These are phyloP conservation scores for Lasioglossum zephyrum DNA, from an alignment of 2,888 invertebrate species.

Conservation along the genomic window DNA sequence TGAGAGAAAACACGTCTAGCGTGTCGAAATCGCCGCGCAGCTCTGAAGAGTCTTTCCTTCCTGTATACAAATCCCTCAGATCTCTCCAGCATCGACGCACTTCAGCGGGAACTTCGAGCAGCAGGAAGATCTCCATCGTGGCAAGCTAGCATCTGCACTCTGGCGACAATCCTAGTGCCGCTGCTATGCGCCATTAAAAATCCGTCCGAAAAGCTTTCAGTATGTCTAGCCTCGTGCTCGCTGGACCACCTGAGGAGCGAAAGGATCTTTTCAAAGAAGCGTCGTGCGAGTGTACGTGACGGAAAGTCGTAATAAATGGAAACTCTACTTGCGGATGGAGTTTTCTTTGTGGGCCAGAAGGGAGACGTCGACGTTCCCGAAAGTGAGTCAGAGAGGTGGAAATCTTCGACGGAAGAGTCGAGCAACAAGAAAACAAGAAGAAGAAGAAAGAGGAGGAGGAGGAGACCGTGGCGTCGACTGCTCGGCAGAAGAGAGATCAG, in stretches of 20 bases:
- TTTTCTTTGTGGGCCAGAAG: slow-evolving; percentile 19
- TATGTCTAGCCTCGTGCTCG: background rate
- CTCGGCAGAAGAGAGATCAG: slow-evolving; percentile 52
- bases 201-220: background rate
- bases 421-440: slow-evolving; percentile 49
- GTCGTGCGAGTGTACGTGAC: background rate
- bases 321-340: background rate
- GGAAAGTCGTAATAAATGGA: background rate
- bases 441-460: background rate
- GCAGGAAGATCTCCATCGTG: background rate
- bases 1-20: background rate
- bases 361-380: slow-evolving; percentile 12
- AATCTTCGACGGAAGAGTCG: slow-evolving; percentile 55
- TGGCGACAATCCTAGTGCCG: background rate
- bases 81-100: background rate
- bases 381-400: slow-evolving; percentile 50
- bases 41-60: background rate
- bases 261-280: background rate
- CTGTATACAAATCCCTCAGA: background rate
- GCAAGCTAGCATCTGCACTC: background rate
- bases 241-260: slow-evolving; percentile 12
- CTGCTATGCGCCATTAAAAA: slow-evolving; percentile 1
- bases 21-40: background rate
- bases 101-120: background rate
- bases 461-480: slow-evolving; percentile 68